Conservation (phyloP, 1,140 invertebrate genomes). For the Pseudomyrmex pallidus region DNA sequence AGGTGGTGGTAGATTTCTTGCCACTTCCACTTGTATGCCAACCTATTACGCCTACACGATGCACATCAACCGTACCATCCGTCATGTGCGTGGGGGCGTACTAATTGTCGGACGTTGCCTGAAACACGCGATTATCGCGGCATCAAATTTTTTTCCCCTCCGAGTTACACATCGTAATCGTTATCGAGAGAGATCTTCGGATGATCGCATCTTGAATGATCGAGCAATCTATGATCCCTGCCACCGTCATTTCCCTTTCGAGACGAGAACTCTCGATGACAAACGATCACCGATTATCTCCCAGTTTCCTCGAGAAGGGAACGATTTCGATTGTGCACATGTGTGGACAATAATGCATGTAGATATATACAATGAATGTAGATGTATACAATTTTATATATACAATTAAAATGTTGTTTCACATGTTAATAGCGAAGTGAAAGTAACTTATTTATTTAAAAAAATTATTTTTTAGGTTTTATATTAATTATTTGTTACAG, state of each 20-base stretch:
- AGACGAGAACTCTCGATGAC: conserved; percentile 36
- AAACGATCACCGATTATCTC: conserved; percentile 6
- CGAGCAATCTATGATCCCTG: not conserved
- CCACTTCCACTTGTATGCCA: conserved; percentile 71
- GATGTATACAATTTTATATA: not conserved
- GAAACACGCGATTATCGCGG: conserved; percentile 39
- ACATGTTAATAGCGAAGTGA: no score
- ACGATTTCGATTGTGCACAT: not conserved
- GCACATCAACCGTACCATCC: not conserved
- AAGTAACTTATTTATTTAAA: no score
- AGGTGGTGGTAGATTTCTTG: conserved; percentile 72
- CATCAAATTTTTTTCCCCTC: conserved; percentile 38
- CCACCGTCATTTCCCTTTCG: conserved; percentile 57
- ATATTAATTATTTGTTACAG: no score
- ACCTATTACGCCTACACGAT: conserved; percentile 13
- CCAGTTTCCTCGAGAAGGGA: not conserved
- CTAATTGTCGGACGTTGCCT: conserved; percentile 66
- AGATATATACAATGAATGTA: not conserved
- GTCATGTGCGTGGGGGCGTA: conserved; percentile 38
- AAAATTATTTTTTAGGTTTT: no score
- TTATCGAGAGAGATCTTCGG: not conserved
- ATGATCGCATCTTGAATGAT: conserved; percentile 16
- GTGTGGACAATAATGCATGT: not conserved
- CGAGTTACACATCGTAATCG: not conserved
- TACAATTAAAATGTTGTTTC: no score